Evolutionary conservation across 1,140 invertebrate species (phyloP).

Genomic region (Diorhabda carinulata): DNA sequence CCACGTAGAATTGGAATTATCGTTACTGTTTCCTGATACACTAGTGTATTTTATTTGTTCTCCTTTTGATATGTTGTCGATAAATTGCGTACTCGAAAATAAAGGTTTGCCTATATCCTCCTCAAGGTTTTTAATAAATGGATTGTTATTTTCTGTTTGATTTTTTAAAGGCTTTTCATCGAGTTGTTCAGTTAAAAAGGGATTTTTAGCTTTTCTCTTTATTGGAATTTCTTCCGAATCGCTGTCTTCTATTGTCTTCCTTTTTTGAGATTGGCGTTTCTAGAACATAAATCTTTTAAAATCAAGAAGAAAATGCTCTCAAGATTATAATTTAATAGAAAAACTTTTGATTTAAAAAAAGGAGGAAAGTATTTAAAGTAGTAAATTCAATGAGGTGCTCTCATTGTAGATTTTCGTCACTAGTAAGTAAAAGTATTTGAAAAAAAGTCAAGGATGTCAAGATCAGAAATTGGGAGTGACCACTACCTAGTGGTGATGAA

Average conservation of each 20-base stretch:
- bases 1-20: slow-evolving; percentile 14
- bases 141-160: not conserved
- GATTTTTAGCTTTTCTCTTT: not conserved
- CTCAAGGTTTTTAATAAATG: not conserved
- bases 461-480: too few species aligned
- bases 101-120: not conserved
- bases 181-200: not conserved
- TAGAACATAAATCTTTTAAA: not conserved
- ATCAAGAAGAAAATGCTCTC: not conserved
- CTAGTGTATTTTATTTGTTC: not conserved
- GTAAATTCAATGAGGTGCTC: not conserved
- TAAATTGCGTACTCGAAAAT: not conserved
- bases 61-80: not conserved
- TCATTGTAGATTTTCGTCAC: not conserved
- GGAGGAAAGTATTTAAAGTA: not conserved
- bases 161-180: not conserved
- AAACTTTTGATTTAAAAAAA: not conserved
- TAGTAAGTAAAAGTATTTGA: not conserved
- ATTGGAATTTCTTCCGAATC: not conserved
- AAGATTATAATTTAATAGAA: not conserved
- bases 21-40: not conserved
- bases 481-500: too few species aligned
- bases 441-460: too few species aligned
- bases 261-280: not conserved
- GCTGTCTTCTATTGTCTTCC: not conserved